These are phyloP conservation scores for Tetragonula clypearis DNA, from an alignment of 1,140 invertebrate genomes.

Conservation along the genomic window DNA sequence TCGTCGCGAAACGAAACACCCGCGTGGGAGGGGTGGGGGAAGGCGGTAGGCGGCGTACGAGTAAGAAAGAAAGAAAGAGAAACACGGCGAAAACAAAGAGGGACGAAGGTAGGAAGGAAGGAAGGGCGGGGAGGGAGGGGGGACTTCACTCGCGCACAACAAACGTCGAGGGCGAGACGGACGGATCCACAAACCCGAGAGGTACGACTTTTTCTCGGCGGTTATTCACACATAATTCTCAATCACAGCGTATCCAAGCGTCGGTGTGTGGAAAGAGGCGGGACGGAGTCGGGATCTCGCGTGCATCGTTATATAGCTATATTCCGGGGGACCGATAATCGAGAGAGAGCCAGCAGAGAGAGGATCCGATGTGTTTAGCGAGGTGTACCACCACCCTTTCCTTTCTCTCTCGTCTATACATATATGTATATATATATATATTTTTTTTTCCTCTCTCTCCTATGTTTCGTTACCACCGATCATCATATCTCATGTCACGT, in stretches of 20 bases:
- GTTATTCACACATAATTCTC: not conserved
- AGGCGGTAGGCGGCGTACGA: too few species aligned
- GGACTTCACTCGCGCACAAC: constrained; percentile 6
- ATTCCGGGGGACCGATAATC: constrained; percentile 6
- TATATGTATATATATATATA: not conserved
- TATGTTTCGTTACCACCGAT: constrained; percentile 3
- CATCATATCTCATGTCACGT: constrained; percentile 19
- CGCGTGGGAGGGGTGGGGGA: too few species aligned
- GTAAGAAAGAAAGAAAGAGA: not conserved
- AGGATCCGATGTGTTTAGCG: not conserved
- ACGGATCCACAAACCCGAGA: not conserved
- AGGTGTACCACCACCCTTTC: constrained; percentile 4
- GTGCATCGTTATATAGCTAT: constrained; percentile 17
- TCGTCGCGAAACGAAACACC: not conserved
- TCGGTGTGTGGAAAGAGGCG: not conserved
- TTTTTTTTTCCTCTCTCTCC: not conserved
- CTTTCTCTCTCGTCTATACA: not conserved
- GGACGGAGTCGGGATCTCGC: not conserved
- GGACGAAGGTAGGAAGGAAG: too few species aligned
- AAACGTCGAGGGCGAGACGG: not conserved
- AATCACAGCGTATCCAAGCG: constrained; percentile 4
- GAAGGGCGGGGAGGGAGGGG: too few species aligned
- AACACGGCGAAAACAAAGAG: not conserved
- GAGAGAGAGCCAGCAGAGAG: not conserved
- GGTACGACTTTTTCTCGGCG: not conserved